phyloP scores from a whole-genome alignment of 2,888 invertebrate genomes.

The Parthenolecanium corni region DNA sequence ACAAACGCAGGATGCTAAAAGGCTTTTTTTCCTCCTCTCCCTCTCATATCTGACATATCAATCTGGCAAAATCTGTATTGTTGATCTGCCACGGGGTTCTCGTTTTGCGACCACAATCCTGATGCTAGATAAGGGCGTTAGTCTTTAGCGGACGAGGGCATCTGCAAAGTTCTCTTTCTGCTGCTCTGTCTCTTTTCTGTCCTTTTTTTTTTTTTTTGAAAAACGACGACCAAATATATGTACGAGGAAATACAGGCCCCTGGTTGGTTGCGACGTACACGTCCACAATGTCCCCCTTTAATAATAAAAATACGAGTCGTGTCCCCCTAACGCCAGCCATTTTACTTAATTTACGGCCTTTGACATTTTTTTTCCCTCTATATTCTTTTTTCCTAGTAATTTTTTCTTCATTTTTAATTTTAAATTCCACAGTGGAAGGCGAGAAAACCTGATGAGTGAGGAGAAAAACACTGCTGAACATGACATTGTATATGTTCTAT shows the following conservation, averaged over 20 bases:
- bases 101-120: constrained; percentile 27
- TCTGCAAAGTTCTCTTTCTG: constrained; percentile 7
- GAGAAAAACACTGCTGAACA: too few relatives aligned
- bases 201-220: constrained; percentile 1
- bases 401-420: background rate
- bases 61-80: constrained; percentile 23
- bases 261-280: background rate
- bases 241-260: background rate
- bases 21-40: constrained; percentile 12
- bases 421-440: too few relatives aligned
- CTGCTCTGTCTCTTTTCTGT: too few relatives aligned
- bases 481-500: too few relatives aligned
- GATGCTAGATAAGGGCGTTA: constrained; percentile 19
- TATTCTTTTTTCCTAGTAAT: background rate
- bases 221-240: background rate
- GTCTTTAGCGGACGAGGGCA: constrained; percentile 16
- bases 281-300: background rate
- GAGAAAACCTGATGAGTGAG: too few relatives aligned
- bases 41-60: constrained; percentile 6
- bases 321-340: constrained; percentile 11
- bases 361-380: constrained; percentile 13
- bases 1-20: constrained; percentile 27
- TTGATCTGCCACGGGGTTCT: constrained; percentile 28
- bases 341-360: constrained; percentile 21
- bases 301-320: constrained; percentile 8